phyloP scores from a whole-genome alignment of 2,888 invertebrate species.

The Sinohyriopsis cumingii region DNA sequence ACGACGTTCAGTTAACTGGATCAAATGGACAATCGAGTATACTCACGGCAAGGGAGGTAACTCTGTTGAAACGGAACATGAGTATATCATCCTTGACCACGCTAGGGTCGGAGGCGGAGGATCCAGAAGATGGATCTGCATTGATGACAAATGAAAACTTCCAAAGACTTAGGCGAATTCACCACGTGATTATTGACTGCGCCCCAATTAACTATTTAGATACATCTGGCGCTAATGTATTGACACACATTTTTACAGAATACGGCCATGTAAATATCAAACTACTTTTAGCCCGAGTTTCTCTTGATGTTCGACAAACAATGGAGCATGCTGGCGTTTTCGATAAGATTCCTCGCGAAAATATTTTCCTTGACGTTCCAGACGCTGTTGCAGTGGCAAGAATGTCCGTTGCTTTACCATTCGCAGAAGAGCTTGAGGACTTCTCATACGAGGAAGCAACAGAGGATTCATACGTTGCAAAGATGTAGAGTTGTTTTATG shows the following conservation, averaged over 20 bases:
- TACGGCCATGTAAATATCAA: constrained; percentile 61
- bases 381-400: constrained; percentile 59
- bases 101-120: constrained; percentile 23
- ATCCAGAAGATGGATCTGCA: constrained; percentile 56
- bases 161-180: constrained; percentile 51
- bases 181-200: constrained; percentile 61
- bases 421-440: constrained; percentile 51
- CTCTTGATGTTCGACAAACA: constrained; percentile 48
- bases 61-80: constrained; percentile 25
- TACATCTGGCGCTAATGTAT: constrained; percentile 61
- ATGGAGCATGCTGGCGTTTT: constrained; percentile 57
- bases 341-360: constrained; percentile 52
- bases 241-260: constrained; percentile 58
- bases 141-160: constrained; percentile 55
- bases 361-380: constrained; percentile 53
- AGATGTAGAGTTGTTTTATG: constrained; percentile 23
- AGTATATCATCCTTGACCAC: constrained; percentile 32
- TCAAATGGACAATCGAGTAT: constrained; percentile 4
- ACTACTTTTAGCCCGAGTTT: constrained; percentile 55
- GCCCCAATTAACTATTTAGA: constrained; percentile 61
- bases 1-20: constrained; percentile 20
- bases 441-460: constrained; percentile 61
- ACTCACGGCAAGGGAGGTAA: constrained; percentile 28
- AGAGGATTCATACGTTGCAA: constrained; percentile 59
- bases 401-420: constrained; percentile 42